Base-by-base conservation (phyloP, 2,797 vertebrate genomes). In the Aeoliscus strigatus region DNA sequence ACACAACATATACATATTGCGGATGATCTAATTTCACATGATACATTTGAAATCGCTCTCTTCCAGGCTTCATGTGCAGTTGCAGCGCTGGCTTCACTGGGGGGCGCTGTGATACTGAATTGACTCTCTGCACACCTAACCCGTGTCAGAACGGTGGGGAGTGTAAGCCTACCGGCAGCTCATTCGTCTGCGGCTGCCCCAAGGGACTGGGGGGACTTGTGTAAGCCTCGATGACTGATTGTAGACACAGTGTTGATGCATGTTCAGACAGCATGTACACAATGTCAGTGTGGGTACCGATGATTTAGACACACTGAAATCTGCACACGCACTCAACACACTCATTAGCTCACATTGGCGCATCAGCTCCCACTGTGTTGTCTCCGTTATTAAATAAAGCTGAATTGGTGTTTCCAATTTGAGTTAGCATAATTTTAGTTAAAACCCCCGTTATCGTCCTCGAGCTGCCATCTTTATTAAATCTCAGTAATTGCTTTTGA, bases 61-160 rank as follows among this genome's bases (percentile, higher is more conserved):
- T 43, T 55, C 37, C 52, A 96, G 94, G 91, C 38, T 93, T 93
- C 56, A 81, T 81, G 50, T 99, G 95, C 79, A 90, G 83, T 84
- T 98, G 95, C 81, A 87, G 86, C 6, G 77, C 89, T 25, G 90
- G 92, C 57, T 97, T 91, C 85, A 95, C 92, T 0, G 96, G 96
- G 30, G 89, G 83, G 66, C 91, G 90, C 60, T 99, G 96, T 86
- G 94, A 98, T 76, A 83, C 82, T 0, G 90, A 91, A 73, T 77
- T 96, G 66, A 93, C 94, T 6, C 88, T 91, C 61, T 98, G 96
- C 75, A 86, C 89, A 75, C 91, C 94, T 34, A 94, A 93, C 64
- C 95, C 94, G 2, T 99, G 96, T 70, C 90, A 84, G 70, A 95
- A 96, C 0, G 92, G 89, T 39, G 94, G 91, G 11, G 89, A 92